A percentile compares a stretch with the other conserved stretches of the same genome.
Conservation (phyloP, 2,113 vertebrate species). For the Limnothrissa miodon region DNA sequence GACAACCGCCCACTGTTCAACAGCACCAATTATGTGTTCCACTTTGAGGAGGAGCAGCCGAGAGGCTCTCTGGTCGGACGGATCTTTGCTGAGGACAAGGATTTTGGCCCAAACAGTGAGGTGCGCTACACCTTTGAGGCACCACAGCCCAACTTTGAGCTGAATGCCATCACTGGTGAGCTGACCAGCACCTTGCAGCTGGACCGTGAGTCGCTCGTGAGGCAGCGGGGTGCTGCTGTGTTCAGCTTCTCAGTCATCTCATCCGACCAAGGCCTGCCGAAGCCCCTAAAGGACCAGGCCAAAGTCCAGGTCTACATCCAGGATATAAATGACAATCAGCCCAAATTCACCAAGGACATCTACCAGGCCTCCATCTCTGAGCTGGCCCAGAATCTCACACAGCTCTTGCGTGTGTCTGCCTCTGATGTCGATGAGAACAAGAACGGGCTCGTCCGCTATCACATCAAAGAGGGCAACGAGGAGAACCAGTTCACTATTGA, state of each 20-base stretch:
- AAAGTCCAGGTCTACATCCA: slow-evolving; percentile 92
- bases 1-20: slow-evolving; percentile 96
- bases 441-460: slow-evolving; percentile 88
- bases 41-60: slow-evolving; percentile 88
- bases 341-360: slow-evolving; percentile 92
- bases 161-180: slow-evolving; percentile 85
- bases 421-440: slow-evolving; percentile 92
- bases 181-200: slow-evolving; percentile 84
- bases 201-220: slow-evolving; percentile 91
- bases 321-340: slow-evolving; percentile 95
- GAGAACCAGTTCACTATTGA: slow-evolving; percentile 88
- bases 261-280: slow-evolving; percentile 92
- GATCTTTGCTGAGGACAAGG: slow-evolving; percentile 88
- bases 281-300: slow-evolving; percentile 91
- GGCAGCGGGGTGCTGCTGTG: slow-evolving; percentile 84
- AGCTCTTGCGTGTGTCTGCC: slow-evolving; percentile 89
- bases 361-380: slow-evolving; percentile 95
- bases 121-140: slow-evolving; percentile 88
- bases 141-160: slow-evolving; percentile 87
- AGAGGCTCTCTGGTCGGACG: slow-evolving; percentile 84
- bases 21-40: slow-evolving; percentile 95
- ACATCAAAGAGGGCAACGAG: slow-evolving; percentile 85
- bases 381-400: slow-evolving; percentile 85
- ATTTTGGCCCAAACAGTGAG: slow-evolving; percentile 89
- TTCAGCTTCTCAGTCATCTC: slow-evolving; percentile 88